Evolutionary conservation across 2,888 invertebrate genomes (phyloP).

Genomic region (Linnaemya vulpina): DNA sequence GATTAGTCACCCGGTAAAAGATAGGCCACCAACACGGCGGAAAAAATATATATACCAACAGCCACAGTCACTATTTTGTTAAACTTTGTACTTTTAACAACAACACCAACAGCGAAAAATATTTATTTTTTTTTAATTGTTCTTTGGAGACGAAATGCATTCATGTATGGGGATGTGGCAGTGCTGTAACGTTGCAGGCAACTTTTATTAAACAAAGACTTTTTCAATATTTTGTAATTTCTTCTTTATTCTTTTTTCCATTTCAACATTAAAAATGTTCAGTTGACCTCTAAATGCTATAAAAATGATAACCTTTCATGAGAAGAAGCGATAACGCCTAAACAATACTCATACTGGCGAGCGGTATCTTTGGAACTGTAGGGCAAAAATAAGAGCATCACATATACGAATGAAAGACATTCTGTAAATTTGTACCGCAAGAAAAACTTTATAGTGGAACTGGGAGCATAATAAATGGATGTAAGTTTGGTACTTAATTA

Average conservation of each 20-base stretch:
- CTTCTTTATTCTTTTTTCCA: not conserved
- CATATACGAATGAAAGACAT: slow-evolving; percentile 15
- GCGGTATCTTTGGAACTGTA: slow-evolving; percentile 27
- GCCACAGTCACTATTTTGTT: slow-evolving; percentile 44
- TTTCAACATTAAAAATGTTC: slow-evolving; percentile 18
- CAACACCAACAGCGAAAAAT: not conserved
- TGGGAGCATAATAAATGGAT: not conserved
- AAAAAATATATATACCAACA: not conserved
- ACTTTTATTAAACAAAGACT: slow-evolving; percentile 35
- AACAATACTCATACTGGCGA: slow-evolving; percentile 20
- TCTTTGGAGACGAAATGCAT: slow-evolving; percentile 32
- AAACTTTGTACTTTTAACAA: slow-evolving; percentile 42
- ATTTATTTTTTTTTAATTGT: slow-evolving; percentile 5
- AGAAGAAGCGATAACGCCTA: slow-evolving; percentile 36
- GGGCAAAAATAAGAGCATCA: slow-evolving; percentile 8
- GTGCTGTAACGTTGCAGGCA: slow-evolving; percentile 19
- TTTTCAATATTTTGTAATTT: slow-evolving; percentile 11
- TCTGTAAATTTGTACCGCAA: not conserved
- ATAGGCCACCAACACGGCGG: slow-evolving; percentile 33
- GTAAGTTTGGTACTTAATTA: too few species aligned
- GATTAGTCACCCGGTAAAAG: slow-evolving; percentile 51
- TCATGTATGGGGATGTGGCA: slow-evolving; percentile 10
- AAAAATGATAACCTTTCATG: slow-evolving; percentile 66
- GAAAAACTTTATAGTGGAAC: not conserved
- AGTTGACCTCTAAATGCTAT: slow-evolving; percentile 67